Percentiles rank a stretch among this genome's conserved stretches.
phyloP scores from a whole-genome alignment of 2,797 vertebrate genomes.

The Syngnathus rostellatus region DNA sequence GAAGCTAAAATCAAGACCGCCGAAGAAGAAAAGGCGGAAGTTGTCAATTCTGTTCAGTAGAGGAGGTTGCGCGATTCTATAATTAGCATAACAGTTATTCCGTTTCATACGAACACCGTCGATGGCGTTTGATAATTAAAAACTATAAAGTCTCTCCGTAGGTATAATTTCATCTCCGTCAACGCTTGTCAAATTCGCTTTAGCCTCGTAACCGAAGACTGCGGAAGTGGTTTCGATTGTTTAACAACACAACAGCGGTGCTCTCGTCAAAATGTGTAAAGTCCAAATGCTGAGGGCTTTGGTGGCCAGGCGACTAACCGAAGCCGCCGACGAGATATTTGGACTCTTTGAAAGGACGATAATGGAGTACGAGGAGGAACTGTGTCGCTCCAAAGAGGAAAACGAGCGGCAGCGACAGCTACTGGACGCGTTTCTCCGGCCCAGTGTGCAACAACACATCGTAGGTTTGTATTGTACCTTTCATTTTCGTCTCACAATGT shows the following conservation, averaged over 20 bases:
- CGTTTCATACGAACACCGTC: background rate
- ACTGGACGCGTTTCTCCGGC: conserved; percentile 1
- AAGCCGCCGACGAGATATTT: conserved; percentile 1
- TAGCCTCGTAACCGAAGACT: background rate
- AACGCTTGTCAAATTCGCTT: background rate
- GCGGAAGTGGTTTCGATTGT: background rate
- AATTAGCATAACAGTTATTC: background rate
- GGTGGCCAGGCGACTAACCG: conserved; percentile 1
- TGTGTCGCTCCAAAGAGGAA: conserved; percentile 8
- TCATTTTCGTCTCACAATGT: background rate
- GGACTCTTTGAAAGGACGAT: conserved; percentile 8
- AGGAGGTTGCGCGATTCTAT: background rate
- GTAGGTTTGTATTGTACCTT: background rate
- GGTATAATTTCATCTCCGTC: background rate
- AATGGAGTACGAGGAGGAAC: conserved; percentile 7
- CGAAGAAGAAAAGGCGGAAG: background rate
- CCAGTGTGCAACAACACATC: background rate
- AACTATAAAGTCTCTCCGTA: background rate
- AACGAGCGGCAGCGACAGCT: conserved; percentile 8
- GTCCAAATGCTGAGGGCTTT: background rate
- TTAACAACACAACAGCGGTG: too few species aligned
- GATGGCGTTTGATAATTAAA: background rate
- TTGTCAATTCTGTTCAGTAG: background rate
- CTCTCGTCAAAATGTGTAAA: background rate
- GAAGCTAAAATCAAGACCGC: background rate